Evolutionary conservation across 2,113 vertebrate species (phyloP).

Genomic region (Actenoides hombroni): DNA sequence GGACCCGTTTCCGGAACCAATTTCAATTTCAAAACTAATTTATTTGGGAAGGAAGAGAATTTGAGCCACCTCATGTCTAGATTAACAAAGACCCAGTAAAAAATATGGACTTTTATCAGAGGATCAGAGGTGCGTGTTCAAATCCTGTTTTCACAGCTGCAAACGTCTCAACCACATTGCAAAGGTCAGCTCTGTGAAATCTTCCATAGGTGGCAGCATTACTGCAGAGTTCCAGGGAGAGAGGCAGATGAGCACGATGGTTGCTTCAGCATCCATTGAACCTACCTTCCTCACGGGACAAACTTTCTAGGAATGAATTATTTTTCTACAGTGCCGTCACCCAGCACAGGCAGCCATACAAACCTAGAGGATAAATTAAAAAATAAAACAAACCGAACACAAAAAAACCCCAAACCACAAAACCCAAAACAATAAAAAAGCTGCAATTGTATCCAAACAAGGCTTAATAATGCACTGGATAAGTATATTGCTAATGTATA

Average conservation of each 20-base stretch:
- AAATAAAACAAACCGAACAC: background rate
- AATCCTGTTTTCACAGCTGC: conserved; percentile 45
- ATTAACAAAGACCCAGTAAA: background rate
- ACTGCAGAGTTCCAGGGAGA: background rate
- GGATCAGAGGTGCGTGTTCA: background rate
- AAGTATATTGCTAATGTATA: background rate
- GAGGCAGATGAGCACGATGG: background rate
- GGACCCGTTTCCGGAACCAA: background rate
- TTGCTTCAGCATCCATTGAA: background rate
- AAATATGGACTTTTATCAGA: fast-evolving
- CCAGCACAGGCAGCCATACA: background rate
- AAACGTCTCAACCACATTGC: fast-evolving
- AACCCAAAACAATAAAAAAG: background rate
- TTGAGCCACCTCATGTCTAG: background rate
- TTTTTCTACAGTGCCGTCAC: background rate
- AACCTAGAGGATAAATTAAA: background rate
- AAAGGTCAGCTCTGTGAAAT: background rate
- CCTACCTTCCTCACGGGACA: background rate
- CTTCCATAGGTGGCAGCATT: conserved; percentile 67
- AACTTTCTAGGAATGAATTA: background rate
- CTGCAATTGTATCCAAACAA: background rate
- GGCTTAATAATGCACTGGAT: background rate
- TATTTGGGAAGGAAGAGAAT: conserved; percentile 19
- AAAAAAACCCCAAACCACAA: no score
- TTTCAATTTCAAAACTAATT: conserved; percentile 46